Evolutionary conservation across 1,140 invertebrate species (phyloP).

Genomic region (Andricus grossulariae): DNA sequence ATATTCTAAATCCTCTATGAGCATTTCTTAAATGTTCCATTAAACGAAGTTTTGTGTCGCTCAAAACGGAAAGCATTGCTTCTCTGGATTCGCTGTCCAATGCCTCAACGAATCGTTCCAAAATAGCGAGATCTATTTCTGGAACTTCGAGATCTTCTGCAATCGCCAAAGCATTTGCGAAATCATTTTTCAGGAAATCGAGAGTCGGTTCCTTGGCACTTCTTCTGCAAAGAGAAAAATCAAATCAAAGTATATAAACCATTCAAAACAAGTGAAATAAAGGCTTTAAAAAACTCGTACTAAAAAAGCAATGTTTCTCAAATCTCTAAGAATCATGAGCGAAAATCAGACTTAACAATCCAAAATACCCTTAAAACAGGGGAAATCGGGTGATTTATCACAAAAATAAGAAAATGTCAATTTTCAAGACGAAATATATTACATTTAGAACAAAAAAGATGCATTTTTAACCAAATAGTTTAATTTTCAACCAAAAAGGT

Average conservation of each 20-base stretch:
- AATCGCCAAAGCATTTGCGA: constrained; percentile 38
- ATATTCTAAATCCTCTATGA: constrained; percentile 55
- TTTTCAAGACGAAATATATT: no score
- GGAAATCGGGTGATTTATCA: no score
- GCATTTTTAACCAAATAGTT: no score
- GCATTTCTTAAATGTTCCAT: constrained; percentile 48
- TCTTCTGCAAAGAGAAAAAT: constrained; percentile 4
- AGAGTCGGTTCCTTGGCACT: constrained; percentile 32
- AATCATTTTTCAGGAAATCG: constrained; percentile 46
- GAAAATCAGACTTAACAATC: no score
- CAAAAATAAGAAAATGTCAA: no score
- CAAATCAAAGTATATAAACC: background rate
- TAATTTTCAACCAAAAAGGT: no score
- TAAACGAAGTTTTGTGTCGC: constrained; percentile 45
- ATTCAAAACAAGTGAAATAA: background rate
- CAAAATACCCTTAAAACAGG: no score
- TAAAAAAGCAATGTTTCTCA: no score
- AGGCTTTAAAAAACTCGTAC: background rate
- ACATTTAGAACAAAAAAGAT: no score
- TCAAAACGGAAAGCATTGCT: constrained; percentile 49
- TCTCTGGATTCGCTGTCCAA: constrained; percentile 44
- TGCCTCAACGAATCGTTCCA: constrained; percentile 50
- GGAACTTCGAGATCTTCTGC: constrained; percentile 51
- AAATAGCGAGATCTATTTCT: constrained; percentile 53
- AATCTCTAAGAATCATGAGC: no score